A percentile compares a stretch with the other conserved stretches of the same genome.
phyloP scores from a whole-genome alignment of 2,113 vertebrate genomes.

The Dipodomys stephensi region DNA sequence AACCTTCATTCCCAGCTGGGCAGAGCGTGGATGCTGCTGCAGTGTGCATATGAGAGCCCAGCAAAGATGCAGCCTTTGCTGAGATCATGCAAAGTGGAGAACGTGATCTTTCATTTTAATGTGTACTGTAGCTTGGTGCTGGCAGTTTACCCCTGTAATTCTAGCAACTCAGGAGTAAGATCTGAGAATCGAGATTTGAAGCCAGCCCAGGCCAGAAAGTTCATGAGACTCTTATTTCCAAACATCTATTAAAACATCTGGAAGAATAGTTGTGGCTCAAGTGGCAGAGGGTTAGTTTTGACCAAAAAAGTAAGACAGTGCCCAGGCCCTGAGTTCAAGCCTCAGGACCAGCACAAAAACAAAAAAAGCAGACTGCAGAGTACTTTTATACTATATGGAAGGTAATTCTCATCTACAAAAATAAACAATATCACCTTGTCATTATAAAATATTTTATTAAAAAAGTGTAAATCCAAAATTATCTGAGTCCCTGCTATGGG shows the following conservation, averaged over 20 bases:
- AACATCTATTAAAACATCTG: too few relatives aligned
- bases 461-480: slow-evolving; percentile 7
- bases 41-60: not conserved
- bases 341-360: too few relatives aligned
- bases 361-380: not conserved
- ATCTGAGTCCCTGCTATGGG: not conserved
- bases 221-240: too few relatives aligned
- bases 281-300: too few relatives aligned
- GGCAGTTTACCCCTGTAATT: too few relatives aligned
- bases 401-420: not conserved
- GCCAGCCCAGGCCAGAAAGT: too few relatives aligned
- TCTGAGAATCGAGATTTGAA: too few relatives aligned
- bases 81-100: not conserved
- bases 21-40: not conserved
- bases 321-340: too few relatives aligned
- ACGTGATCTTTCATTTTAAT: slow-evolving; percentile 28
- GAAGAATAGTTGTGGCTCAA: too few relatives aligned
- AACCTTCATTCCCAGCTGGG: slow-evolving; percentile 31
- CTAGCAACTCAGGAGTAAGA: too few relatives aligned
- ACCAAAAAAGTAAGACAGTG: too few relatives aligned
- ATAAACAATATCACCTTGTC: not conserved
- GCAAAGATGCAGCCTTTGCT: not conserved
- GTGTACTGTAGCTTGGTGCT: too few relatives aligned
- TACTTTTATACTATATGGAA: not conserved
- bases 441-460: slow-evolving; percentile 15